Base-by-base conservation (phyloP, 2,888 invertebrate genomes). In the Oscheius sp. region DNA sequence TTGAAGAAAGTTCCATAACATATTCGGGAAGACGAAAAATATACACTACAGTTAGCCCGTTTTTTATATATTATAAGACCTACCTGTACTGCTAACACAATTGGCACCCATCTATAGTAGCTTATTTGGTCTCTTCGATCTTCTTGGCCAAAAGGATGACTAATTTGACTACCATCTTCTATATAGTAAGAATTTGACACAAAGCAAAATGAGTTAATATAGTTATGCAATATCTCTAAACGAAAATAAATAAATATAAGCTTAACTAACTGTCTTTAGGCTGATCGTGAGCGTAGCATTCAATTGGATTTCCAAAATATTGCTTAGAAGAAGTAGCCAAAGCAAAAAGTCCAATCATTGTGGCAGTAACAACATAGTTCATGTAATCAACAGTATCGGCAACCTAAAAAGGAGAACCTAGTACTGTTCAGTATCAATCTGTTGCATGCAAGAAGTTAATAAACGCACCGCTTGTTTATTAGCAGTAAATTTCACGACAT, bases 271-370 rank as follows among this genome's bases (percentile, higher is more conserved):
- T n/a, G n/a, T n/a, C n/a, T n/a, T n/a, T n/a, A n/a, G n/a, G n/a
- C n/a, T n/a, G n/a, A n/a, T n/a, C n/a, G n/a, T n/a, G n/a, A n/a
- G n/a, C n/a, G n/a, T n/a, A 89, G 76, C 89, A 89, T 75, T 89
- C 88, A 50, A 89, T 89, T 10, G 88, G 88, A 58, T 87, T 86
- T 3, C 88, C 88, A 48, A 88, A 87, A 76, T 88, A 89, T 82
- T 89, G 88, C 74, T 89, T 88, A 48, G 88, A 87, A 48, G 88
- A 88, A 63, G 89, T 87, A 27, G 87, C 87, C 57, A 88, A 72
- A 5, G 88, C 84, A 67, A 88, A 84, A 73, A 87, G 84, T n/a
- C 88, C 83, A 57, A 89, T 80, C 67, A 88, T 79, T 39, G 88
- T 76, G 15, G 87, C 83, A n/a, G 88, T 88, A 79, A 87, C 87